phyloP scores from a whole-genome alignment of 2,113 vertebrate genomes.

The Hippotragus niger region DNA sequence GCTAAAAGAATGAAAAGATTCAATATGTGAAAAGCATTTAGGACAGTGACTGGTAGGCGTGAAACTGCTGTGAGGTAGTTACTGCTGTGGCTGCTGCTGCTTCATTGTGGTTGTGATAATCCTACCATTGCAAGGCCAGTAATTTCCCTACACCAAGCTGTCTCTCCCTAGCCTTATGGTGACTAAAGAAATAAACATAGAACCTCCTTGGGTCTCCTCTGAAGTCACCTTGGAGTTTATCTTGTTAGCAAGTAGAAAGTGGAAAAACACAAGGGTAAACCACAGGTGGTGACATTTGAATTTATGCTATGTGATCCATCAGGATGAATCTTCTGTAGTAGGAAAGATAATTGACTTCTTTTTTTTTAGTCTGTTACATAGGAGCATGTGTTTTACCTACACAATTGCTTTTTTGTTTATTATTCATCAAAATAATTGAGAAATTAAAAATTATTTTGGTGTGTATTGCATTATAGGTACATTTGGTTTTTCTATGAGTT shows the following conservation, averaged over 20 bases:
- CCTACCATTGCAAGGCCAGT: not conserved
- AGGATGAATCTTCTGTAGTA: not conserved
- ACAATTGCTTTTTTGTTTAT: not conserved
- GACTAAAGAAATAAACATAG: slow-evolving; percentile 51
- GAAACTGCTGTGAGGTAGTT: not conserved
- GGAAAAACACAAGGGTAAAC: not conserved
- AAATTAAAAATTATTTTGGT: not conserved
- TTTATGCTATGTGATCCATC: not conserved
- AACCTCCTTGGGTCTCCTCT: slow-evolving; percentile 45
- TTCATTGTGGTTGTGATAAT: not conserved
- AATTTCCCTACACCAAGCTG: not conserved
- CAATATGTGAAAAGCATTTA: not conserved
- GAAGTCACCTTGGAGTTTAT: slow-evolving; percentile 11
- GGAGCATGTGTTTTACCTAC: not conserved
- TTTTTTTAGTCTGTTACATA: not conserved
- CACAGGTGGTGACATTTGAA: slow-evolving; percentile 26
- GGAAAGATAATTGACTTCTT: not conserved
- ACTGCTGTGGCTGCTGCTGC: not conserved
- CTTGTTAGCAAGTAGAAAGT: not conserved
- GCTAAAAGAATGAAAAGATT: not conserved
- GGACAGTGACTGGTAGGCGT: not conserved
- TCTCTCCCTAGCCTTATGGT: not conserved
- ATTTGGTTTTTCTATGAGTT: not conserved
- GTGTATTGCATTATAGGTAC: not conserved
- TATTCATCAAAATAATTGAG: not conserved